Evolutionary conservation across 2,113 vertebrate genomes (phyloP).

Genomic region (Ascaphus truei): DNA sequence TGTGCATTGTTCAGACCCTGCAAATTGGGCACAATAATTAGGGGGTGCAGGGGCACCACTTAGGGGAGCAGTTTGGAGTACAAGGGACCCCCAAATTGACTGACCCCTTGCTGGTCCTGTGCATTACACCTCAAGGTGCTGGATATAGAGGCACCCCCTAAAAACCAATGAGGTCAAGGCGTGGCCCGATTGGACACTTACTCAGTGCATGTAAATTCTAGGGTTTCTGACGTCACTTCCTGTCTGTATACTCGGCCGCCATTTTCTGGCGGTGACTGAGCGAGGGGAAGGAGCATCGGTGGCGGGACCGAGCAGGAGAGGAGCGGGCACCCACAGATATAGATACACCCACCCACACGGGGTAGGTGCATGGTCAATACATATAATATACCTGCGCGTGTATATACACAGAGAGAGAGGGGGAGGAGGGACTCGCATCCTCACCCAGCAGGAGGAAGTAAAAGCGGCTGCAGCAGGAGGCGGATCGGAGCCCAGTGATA

Average conservation of each 20-base stretch:
- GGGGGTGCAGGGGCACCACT: not conserved
- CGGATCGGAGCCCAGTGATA: not conserved
- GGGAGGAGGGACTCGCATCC: not conserved
- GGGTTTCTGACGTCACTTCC: constrained; percentile 29
- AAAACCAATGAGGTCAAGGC: not conserved
- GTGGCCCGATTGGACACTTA: not conserved
- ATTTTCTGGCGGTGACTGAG: constrained; percentile 27
- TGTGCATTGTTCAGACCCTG: not conserved
- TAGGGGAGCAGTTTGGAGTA: not conserved
- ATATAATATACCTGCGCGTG: not conserved
- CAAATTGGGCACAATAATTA: not conserved
- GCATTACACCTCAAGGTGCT: not conserved
- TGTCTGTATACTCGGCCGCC: constrained; percentile 6
- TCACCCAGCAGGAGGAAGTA: not conserved
- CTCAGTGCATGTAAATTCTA: constrained; percentile 11
- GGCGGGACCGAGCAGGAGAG: not conserved
- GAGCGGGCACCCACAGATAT: not conserved
- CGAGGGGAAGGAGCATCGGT: constrained; percentile 10
- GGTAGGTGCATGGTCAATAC: not conserved
- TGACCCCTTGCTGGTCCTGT: too few relatives aligned
- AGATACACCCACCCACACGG: constrained; percentile 20
- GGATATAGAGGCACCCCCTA: not conserved
- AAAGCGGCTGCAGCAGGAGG: not conserved
- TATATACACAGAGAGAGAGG: not conserved
- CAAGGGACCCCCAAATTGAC: not conserved